Base-by-base conservation (phyloP, 1,140 invertebrate species). In the Drosophila eugracilis region DNA sequence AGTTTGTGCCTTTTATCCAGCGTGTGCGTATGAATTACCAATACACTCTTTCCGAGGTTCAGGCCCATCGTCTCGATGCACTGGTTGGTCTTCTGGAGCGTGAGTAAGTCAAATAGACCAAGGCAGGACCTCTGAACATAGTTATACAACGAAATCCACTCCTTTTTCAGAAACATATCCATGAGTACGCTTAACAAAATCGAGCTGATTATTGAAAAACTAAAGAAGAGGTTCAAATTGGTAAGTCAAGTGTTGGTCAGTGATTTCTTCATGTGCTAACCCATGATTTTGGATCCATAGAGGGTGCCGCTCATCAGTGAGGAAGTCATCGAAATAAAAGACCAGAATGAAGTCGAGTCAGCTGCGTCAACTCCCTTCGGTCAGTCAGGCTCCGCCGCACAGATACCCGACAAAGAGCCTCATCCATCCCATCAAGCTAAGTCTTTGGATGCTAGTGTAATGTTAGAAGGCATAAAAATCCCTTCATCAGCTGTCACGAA, bases 31-130 rank as follows among this genome's bases (percentile, higher is more conserved):
- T 24, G 4, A 48, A 17, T 0, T 58, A 63, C 14, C 32, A 32
- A 17, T 5, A 19, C 0, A 42, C 34, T 1, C 30, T 86, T 19
- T 63, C 72, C 26, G 2, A 10, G 7, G 24, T 45, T 1, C 72
- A 80, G 28, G 50, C 24, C 14, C 48, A 17, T 1, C 78, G 75
- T 0, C 37, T 84, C 2, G 17, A 53, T 4, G 37, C 45, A 5
- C 53, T 84, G 4, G 19, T 59, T 4, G 10, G 36, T 0, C 32
- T 84, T 5, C 34, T 85, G 5, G 44, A 69, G 7, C 47, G 58
- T 44, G 41, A 77, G 80, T 84, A 80, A 63, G 80, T 67, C 1
- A 5, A n/a, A n/a, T 4, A 6, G 17, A 28, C 21, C 6, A 4
- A 12, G 17, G 4, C 3, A n/a, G 7, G 2, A 1, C 7, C 9